These are phyloP conservation scores for Drosophila melanosoma DNA, from an alignment of 2,888 invertebrate genomes.

Conservation along the genomic window DNA sequence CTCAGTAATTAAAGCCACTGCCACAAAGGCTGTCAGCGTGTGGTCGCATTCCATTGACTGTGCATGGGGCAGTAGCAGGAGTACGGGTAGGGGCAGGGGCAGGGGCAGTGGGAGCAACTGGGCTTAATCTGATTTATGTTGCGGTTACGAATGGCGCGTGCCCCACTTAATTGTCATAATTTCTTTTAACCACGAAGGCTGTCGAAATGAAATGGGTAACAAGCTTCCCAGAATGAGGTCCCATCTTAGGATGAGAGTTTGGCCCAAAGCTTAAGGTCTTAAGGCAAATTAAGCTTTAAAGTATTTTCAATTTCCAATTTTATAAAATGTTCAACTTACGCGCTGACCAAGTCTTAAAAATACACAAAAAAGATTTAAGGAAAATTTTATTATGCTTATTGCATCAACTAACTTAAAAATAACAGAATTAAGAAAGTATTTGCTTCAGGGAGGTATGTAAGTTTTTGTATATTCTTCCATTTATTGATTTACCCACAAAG, in stretches of 20 bases:
- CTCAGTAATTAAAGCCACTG: constrained; percentile 69
- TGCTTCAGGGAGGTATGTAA: neutral
- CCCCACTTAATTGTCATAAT: constrained; percentile 71
- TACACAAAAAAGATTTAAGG: neutral
- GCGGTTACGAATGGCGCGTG: constrained; percentile 54
- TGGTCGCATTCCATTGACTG: constrained; percentile 41
- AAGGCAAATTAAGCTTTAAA: neutral
- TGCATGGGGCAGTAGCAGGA: too few relatives aligned
- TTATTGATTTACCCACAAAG: neutral
- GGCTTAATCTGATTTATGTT: constrained; percentile 64
- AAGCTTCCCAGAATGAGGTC: neutral
- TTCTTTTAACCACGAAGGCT: constrained; percentile 51
- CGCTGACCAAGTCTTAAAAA: neutral
- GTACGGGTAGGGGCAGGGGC: too few relatives aligned
- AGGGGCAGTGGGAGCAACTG: neutral
- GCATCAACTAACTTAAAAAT: neutral
- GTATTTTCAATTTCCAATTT: neutral
- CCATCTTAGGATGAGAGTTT: neutral
- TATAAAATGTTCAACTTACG: neutral
- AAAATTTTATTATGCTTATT: neutral
- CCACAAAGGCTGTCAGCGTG: constrained; percentile 69
- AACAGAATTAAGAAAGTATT: neutral
- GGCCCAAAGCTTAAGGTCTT: neutral
- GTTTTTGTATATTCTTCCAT: neutral
- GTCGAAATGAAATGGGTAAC: constrained; percentile 10